Base-by-base conservation (phyloP, 2,113 vertebrate species). In the Chascanopsetta lugubris region DNA sequence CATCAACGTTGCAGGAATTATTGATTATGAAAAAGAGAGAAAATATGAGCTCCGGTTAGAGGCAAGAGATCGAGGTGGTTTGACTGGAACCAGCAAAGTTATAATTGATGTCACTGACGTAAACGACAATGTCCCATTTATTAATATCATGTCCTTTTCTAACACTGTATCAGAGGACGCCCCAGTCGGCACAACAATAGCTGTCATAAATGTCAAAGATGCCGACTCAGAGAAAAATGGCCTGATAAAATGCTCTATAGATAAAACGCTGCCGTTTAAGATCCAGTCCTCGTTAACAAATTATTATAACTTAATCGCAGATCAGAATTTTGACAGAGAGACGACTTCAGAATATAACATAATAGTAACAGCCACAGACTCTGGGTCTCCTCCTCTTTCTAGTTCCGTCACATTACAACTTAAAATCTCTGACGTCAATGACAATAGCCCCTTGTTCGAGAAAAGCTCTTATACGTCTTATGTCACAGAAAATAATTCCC, bases 81-180 rank as follows among this genome's bases (percentile, higher is more conserved):
- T 90, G 6, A 40, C 61, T 9, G 64, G 55, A 1, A 60, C 85
- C 0, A 77, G 75, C 53, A 88, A 86, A 61, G 24, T 86, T 24
- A 55, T 89, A 18, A 63, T 86, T 5, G 61, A 88, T 57, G 76
- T 90, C 45, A 45, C 51, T n/a, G 82, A 91, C 10, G 46, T 84
- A 7, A 89, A 89, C 53, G 80, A 92, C 40, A 88, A 85, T 61
- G 22, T 60, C 0, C 88, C 85, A 8, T 66, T 87, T 1, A 87
- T 93, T 32, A 73, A 73, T 40, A 69, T 94, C 13, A 91, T 82
- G 46, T 93, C 88, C 0, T 83, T 92, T 11, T 73, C 79, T 0
- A 81, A 32, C 22, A 38, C 46, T 5, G 1, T 82, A 3, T 53
- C 70, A 6, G 79, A 82, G 2, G 75, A 89, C 21, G 36, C 77